Percentiles rank a stretch among this genome's conserved stretches.
Conservation (phyloP, 2,113 vertebrate species). For the Calidris pygmaea region DNA sequence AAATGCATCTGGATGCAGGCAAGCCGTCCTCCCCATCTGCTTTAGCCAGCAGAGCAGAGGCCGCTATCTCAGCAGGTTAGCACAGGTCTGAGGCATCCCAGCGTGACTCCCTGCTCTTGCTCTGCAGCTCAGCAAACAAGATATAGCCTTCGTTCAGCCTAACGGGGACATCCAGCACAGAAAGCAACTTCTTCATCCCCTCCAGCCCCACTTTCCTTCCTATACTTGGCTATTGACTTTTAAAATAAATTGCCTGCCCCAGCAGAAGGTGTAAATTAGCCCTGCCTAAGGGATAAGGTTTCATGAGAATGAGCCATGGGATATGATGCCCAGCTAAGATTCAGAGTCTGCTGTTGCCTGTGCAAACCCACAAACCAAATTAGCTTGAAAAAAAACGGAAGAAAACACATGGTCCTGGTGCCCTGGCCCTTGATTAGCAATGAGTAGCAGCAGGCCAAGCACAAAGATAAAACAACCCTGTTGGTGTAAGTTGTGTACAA, state of each 20-base stretch:
- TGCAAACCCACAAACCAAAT: neutral
- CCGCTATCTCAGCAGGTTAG: rapidly evolving
- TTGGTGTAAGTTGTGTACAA: neutral
- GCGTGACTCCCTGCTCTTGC: neutral
- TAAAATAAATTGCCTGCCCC: neutral
- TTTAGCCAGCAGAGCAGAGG: rapidly evolving
- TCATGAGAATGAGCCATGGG: neutral
- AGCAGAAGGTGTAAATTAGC: neutral
- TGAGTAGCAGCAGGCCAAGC: neutral
- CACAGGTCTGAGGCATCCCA: rapidly evolving
- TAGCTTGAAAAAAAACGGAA: neutral
- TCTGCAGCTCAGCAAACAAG: neutral
- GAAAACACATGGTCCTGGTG: neutral
- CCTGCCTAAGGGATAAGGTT: neutral
- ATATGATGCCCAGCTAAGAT: neutral
- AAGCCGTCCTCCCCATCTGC: neutral
- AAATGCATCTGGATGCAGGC: neutral
- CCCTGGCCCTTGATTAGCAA: neutral
- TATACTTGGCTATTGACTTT: neutral
- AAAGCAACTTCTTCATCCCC: neutral
- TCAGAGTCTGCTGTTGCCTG: neutral
- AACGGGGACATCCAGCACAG: neutral
- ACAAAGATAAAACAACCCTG: neutral
- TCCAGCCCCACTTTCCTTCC: neutral
- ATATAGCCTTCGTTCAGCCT: neutral